These are phyloP conservation scores for Spinus pinus DNA, from an alignment of 2,797 vertebrate species.

Conservation along the genomic window DNA sequence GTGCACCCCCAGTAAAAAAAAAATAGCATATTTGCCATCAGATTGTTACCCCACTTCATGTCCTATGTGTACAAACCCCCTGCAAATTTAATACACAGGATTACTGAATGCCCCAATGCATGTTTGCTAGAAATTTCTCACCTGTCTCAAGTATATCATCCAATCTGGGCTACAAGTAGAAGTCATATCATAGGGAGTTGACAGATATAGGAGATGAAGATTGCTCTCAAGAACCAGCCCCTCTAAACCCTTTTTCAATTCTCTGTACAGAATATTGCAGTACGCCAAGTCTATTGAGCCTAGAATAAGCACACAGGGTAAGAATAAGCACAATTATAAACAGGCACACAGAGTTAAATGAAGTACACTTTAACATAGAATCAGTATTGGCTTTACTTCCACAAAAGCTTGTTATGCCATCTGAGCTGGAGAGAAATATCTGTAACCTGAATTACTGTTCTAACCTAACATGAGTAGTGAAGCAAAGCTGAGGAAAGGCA, in stretches of 20 bases:
- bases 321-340: neutral
- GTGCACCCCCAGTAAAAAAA: neutral
- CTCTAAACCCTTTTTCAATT: conserved; percentile 88
- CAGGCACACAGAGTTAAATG: neutral
- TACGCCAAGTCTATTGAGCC: conserved; percentile 88
- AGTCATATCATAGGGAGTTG: conserved; percentile 89
- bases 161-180: conserved; percentile 87
- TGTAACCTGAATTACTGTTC: neutral
- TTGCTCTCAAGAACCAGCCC: conserved; percentile 87
- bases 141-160: conserved; percentile 92
- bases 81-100: neutral
- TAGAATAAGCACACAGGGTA: conserved; percentile 49
- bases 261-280: conserved; percentile 84
- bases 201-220: conserved; percentile 90
- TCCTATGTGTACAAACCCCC: neutral
- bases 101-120: neutral
- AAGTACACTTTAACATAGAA: neutral
- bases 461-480: neutral
- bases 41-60: neutral
- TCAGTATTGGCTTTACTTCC: neutral
- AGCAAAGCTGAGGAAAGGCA: neutral
- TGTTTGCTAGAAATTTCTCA: conserved; percentile 42
- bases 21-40: neutral
- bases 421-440: neutral
- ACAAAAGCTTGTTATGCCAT: neutral